Base-by-base conservation (phyloP, 1,140 invertebrate genomes). In the Penaeus japonicus region DNA sequence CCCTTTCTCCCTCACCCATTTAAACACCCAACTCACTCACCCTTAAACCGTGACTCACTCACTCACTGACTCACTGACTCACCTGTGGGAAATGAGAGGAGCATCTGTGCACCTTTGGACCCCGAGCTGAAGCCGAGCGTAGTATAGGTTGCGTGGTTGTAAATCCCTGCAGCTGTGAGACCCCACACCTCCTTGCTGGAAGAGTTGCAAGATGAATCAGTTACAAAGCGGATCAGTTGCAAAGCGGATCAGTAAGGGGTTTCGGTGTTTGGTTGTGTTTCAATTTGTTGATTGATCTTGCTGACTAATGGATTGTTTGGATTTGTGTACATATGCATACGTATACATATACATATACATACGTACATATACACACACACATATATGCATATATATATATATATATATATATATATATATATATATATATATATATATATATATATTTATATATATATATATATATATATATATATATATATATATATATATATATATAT, bases 401-500 rank as follows among this genome's bases (percentile, higher is more conserved):
- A 82, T 57, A 82, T 7, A 82, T 57, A 57, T 57, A 2, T 57
- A 59, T 82, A 55, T 82, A 55, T 82, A 82, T 82, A 82, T 57
- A 82, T 82, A 82, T 82, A 82, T 55, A 82, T 82, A 55, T 82
- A 82, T 82, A 82, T 4, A 55, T 55, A 82, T 82, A 82, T 82
- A 82, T 82, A 82, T 82, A 82, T 82, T 57, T 82, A 79, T 79
- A 79, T 79, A 79, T 79, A 79, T 79, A 79, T 79, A 79, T 79
- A 79, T 79, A 79, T 79, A 79, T 47, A 79, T 47, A 79, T 47
- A 79, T 75, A 75, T 75, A 75, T 75, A 75, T 75, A 75, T 75
- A 75, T 75, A 75, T 75, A 75, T 75, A 75, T 75, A 75, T 75
- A 75, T 75, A 75, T 75, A 75, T 75, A 75, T 75, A 75, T 75